Conservation (phyloP, 2,888 invertebrate genomes). For the Byasa hedistus region DNA sequence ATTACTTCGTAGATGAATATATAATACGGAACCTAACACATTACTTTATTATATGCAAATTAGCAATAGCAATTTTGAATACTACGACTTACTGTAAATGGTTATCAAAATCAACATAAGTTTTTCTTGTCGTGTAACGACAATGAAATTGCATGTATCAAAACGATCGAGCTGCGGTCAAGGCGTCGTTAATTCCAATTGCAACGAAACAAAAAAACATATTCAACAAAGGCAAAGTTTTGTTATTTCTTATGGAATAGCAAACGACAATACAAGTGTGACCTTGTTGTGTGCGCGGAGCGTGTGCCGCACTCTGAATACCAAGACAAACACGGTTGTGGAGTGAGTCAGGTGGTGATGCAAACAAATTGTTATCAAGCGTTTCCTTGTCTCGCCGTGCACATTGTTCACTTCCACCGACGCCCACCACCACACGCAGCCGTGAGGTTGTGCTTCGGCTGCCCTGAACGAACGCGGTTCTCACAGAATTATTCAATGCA, state of each 20-base stretch:
- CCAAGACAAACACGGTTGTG: conserved; percentile 30
- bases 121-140: background rate
- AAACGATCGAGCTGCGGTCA: background rate
- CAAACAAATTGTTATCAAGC: conserved; percentile 35
- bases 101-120: too few relatives aligned
- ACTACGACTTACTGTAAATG: too few relatives aligned
- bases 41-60: too few relatives aligned
- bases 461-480: background rate
- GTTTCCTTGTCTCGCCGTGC: conserved; percentile 31
- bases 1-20: too few relatives aligned
- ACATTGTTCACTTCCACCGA: conserved; percentile 31
- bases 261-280: conserved; percentile 12
- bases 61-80: too few relatives aligned
- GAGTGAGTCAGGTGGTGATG: conserved; percentile 38
- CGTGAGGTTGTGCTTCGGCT: background rate
- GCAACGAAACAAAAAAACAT: background rate
- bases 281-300: conserved; percentile 30
- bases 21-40: too few relatives aligned
- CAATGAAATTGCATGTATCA: background rate
- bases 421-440: conserved; percentile 18
- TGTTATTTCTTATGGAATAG: conserved; percentile 6
- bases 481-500: background rate
- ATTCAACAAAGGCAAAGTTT: background rate
- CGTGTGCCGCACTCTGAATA: conserved; percentile 33
- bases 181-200: background rate